A percentile compares a stretch with the other conserved stretches of the same genome.
Evolutionary conservation across 35 echinoderm and acorn worm genomes (phyloP).

Genomic region (Chiridota heheva): DNA sequence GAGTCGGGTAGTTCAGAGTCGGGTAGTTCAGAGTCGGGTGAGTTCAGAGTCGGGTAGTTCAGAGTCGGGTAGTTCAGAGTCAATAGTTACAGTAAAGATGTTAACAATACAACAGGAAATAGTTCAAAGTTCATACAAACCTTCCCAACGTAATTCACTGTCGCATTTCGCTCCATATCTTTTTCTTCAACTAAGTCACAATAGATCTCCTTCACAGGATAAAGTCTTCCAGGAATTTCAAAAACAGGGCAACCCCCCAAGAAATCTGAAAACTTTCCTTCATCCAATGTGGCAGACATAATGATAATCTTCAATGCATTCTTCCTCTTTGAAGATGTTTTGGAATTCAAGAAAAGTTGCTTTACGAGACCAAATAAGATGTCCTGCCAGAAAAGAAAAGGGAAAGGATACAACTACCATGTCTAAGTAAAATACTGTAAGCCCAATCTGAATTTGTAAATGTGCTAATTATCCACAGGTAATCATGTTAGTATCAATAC

Average conservation of each 20-base stretch:
- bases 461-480: too few species aligned
- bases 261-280: conserved; percentile 82
- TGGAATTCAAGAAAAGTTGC: conserved; percentile 71
- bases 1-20: too few species aligned
- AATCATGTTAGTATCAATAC: too few species aligned
- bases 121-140: conserved; percentile 29
- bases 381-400: too few species aligned
- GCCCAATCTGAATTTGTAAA: too few species aligned
- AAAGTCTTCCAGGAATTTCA: conserved; percentile 79
- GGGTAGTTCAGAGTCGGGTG: too few species aligned
- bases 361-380: conserved; percentile 95
- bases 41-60: too few species aligned
- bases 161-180: conserved; percentile 70
- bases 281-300: conserved; percentile 92
- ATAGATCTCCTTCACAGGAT: conserved; percentile 85
- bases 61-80: too few species aligned
- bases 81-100: too few species aligned
- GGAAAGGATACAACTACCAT: neutral
- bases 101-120: too few species aligned
- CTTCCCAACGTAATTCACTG: conserved; percentile 89
- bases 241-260: conserved; percentile 65
- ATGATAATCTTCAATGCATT: conserved; percentile 62
- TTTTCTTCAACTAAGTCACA: conserved; percentile 71
- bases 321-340: conserved; percentile 45
- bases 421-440: neutral